Evolutionary conservation across 2,113 vertebrate species (phyloP), one percentile per base, ranked within the genome.

Genomic region (Antechinus stuartii): DNA sequence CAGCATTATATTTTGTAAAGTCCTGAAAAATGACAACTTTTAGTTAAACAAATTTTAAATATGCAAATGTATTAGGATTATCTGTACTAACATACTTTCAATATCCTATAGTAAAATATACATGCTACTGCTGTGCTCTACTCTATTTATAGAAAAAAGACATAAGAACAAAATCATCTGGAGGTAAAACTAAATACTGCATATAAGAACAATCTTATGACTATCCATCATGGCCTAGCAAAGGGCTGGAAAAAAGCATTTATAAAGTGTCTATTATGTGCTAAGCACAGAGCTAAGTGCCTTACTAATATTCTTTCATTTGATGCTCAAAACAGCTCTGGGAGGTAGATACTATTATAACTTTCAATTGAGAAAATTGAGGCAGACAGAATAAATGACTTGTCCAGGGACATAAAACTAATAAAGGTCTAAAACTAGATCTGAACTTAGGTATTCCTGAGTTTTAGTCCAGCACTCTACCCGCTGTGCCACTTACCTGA

Each of bases 21-120:
- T 84, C n/a, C 68, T 84, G 50, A 84, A 84, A n/a, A 84, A 42
- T 42, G 68, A 42, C n/a, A 84, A 84, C 68, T 84, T 42, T 76
- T 76, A 76, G 16, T 68, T 68, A 42, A 76, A 76, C 14, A 76
- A 76, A 42, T 76, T n/a, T 19, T 42, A 76, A 76, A 76, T 19
- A 76, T 93, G 35, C n/a, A 27, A 95, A 54, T 30, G 56, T 2
- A 50, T 42, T 30, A 35, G 0, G 0, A 84, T 94, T 90, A 93
- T 92, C 9, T 53, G 47, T 91, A 89, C 25, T 84, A 94, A 89
- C 54, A 92, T 35, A 84, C 61, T 94, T 93, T 89, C 24, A 84
- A 42, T 10, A 89, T 49, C 90, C 54, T 90, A 35, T 90, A 91
- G 22, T 35, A 52, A 92, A 94, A 90, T 53, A 91, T 52, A 24